phyloP scores from a whole-genome alignment of 1,140 invertebrate genomes.

The Bemisia tabaci region DNA sequence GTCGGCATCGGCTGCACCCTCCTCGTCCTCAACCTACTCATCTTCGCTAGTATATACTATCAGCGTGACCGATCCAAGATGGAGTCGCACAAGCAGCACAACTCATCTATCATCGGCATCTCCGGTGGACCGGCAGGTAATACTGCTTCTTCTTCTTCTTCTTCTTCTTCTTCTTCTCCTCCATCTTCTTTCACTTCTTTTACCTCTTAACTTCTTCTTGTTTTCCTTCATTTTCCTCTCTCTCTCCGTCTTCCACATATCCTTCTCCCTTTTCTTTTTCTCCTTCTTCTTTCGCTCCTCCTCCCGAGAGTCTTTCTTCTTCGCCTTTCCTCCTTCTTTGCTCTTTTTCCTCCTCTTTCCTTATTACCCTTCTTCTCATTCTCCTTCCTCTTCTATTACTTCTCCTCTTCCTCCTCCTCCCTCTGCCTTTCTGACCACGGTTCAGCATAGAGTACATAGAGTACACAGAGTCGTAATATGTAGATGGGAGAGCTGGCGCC shows the following conservation, averaged over 20 bases:
- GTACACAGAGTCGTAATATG: not conserved
- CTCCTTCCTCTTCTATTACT: too few species aligned
- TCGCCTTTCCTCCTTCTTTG: not conserved
- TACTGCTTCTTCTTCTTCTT: constrained; percentile 14
- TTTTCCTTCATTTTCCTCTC: too few species aligned
- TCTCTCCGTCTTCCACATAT: not conserved
- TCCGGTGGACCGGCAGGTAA: constrained; percentile 9
- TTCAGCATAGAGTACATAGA: too few species aligned
- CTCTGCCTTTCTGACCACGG: too few species aligned
- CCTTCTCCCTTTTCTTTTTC: not conserved
- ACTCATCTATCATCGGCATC: constrained; percentile 17
- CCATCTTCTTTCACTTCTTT: too few species aligned
- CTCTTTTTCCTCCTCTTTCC: not conserved
- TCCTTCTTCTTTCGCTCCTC: not conserved
- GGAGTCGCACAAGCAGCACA: constrained; percentile 25
- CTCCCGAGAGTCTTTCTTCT: too few species aligned
- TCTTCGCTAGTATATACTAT: constrained; percentile 88
- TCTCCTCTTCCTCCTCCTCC: too few species aligned
- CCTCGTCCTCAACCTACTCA: constrained; percentile 62
- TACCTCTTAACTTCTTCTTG: too few species aligned
- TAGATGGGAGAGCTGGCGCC: too few species aligned
- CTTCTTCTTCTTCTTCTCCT: too few species aligned
- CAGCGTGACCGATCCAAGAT: constrained; percentile 67
- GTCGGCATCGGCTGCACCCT: constrained; percentile 79
- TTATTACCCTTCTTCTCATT: not conserved